phyloP scores from a whole-genome alignment of 1,140 invertebrate species.

The Acyrthosiphon pisum region DNA sequence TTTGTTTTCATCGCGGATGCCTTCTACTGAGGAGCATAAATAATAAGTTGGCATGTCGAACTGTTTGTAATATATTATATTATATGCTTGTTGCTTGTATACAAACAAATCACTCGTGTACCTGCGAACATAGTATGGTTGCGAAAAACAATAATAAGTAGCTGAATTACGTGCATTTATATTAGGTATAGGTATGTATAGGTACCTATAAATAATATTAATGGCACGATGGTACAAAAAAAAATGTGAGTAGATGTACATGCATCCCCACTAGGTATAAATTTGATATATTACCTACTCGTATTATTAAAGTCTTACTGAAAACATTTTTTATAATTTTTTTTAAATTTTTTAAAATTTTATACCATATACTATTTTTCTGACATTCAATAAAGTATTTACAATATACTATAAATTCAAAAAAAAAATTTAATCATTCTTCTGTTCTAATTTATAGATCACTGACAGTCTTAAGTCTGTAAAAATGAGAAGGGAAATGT shows the following conservation, averaged over 20 bases:
- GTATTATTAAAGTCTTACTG: background rate
- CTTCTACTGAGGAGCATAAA: conserved; percentile 7
- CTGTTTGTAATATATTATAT: background rate
- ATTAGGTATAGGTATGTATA: background rate
- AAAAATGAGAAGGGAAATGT: too few species aligned
- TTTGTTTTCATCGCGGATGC: background rate
- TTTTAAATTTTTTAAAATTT: too few species aligned
- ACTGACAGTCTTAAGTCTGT: too few species aligned
- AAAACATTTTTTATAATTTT: too few species aligned
- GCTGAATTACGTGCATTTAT: background rate
- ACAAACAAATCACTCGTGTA: conserved; percentile 15
- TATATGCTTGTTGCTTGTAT: background rate
- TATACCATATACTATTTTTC: too few species aligned
- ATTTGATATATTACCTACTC: background rate
- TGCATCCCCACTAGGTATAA: background rate
- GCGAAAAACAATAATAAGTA: background rate
- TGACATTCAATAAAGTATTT: too few species aligned
- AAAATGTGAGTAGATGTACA: background rate
- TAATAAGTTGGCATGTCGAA: conserved; percentile 16
- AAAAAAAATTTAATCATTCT: too few species aligned
- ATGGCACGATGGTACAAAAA: background rate
- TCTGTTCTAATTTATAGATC: too few species aligned
- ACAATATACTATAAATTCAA: too few species aligned
- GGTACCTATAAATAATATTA: background rate
- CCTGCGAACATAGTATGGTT: background rate